phyloP scores from a whole-genome alignment of 2,113 vertebrate species.

The zebrafish (Danio rerio) region GRCz12tu NC_133181.1:47542001-47542500 shows the following conservation, averaged over 20 bases:
- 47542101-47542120: background rate
- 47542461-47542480: slow-evolving; percentile 6
- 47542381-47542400: slow-evolving; percentile 42
- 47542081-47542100: background rate
- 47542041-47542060: slow-evolving; percentile 14
- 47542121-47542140: background rate
- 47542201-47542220: slow-evolving; percentile 31
- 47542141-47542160: background rate
- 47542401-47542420: slow-evolving; percentile 33
- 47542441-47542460: background rate
- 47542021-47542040: slow-evolving; percentile 34
- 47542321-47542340: slow-evolving; percentile 57
- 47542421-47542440: slow-evolving; percentile 2
- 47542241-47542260: slow-evolving; percentile 49
- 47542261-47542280: slow-evolving; percentile 53
- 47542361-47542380: background rate
- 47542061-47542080: slow-evolving; percentile 26
- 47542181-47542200: slow-evolving; percentile 15
- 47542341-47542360: background rate
- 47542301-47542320: slow-evolving; percentile 44
- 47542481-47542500: slow-evolving; percentile 3
- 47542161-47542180: background rate
- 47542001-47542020: slow-evolving; percentile 31
- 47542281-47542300: slow-evolving; percentile 28
- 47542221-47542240: slow-evolving; percentile 38